Percentiles rank a stretch among this genome's conserved stretches.
phyloP scores from a whole-genome alignment of 2,113 vertebrate species.

The Azemiops feae region DNA sequence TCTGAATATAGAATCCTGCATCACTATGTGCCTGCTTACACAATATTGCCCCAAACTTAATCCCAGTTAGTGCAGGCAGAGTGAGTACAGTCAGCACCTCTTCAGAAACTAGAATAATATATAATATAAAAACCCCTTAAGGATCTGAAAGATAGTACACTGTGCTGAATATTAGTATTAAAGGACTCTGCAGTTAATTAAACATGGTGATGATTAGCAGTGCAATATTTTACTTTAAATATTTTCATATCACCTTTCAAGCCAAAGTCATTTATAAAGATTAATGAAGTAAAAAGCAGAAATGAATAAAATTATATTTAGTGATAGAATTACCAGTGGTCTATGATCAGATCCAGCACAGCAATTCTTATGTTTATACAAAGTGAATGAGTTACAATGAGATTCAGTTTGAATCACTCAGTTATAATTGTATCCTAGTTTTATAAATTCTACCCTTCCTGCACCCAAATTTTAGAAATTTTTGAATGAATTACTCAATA shows the following conservation, averaged over 20 bases:
- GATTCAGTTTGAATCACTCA: neutral
- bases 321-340: neutral
- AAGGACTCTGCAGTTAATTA: neutral
- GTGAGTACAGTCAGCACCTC: neutral
- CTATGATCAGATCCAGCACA: neutral
- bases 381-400: neutral
- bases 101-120: neutral
- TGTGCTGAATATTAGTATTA: neutral
- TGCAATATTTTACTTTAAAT: neutral
- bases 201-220: neutral
- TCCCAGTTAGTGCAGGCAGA: neutral
- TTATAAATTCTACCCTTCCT: neutral
- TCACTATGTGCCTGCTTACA: neutral
- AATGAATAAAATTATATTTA: neutral
- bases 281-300: neutral
- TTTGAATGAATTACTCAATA: neutral
- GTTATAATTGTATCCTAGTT: neutral
- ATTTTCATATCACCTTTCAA: neutral
- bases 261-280: neutral
- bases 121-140: neutral
- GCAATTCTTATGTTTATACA: neutral
- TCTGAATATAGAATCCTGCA: neutral
- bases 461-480: neutral
- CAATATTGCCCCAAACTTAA: neutral
- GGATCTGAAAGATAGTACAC: neutral